These are phyloP conservation scores for Fistularia commersonii DNA, from an alignment of 2,797 vertebrate genomes.

Conservation along the genomic window DNA sequence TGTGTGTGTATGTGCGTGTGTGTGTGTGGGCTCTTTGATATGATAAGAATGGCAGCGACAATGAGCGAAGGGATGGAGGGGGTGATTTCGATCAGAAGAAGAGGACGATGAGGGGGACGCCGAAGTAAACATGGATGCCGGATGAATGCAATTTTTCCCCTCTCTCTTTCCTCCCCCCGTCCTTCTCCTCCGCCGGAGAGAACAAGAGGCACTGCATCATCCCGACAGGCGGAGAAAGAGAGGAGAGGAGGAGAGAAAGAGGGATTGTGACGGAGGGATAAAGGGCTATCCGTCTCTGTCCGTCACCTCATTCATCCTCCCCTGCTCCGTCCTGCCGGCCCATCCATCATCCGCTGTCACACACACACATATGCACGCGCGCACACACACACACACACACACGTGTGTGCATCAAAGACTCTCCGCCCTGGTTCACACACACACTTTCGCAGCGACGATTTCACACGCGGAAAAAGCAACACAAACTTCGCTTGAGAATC, in stretches of 20 bases:
- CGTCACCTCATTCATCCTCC: conserved; percentile 94
- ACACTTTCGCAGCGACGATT: no score
- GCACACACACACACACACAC: conserved; percentile 45
- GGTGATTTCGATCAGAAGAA: conserved; percentile 13
- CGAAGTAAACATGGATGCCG: conserved; percentile 61
- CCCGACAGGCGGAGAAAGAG: conserved; percentile 86
- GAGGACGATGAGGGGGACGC: conserved; percentile 9
- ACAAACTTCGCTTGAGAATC: no score
- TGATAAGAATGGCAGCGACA: conserved; percentile 47
- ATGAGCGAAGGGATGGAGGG: conserved; percentile 46
- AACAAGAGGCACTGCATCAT: conserved; percentile 98
- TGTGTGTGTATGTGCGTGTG: conserved; percentile 15
- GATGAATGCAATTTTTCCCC: conserved; percentile 69
- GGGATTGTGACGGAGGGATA: conserved; percentile 90
- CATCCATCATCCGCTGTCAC: conserved; percentile 93
- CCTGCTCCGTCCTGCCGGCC: conserved; percentile 85
- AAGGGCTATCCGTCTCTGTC: conserved; percentile 95
- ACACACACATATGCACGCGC: conserved; percentile 79
- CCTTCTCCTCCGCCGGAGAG: conserved; percentile 59
- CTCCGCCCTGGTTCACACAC: conserved; percentile 55
- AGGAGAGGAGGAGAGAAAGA: conserved; percentile 70
- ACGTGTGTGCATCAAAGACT: conserved; percentile 19
- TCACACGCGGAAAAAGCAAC: no score
- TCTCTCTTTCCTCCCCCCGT: conserved; percentile 51
- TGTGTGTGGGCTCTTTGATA: conserved; percentile 46